phyloP scores from a whole-genome alignment of 2,113 vertebrate genomes.

The Microtus montanus region DNA sequence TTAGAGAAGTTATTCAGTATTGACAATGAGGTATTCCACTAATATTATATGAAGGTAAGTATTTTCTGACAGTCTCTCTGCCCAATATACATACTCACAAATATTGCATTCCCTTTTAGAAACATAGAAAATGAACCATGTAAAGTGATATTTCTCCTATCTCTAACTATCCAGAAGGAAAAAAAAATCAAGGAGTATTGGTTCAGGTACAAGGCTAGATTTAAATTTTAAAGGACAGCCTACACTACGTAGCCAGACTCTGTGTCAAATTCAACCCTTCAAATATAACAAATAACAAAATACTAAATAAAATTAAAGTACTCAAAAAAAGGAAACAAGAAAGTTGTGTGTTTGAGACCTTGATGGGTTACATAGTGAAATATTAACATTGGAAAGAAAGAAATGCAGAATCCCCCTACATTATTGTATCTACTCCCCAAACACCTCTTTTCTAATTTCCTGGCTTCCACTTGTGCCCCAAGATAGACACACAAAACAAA shows the following conservation, averaged over 20 bases:
- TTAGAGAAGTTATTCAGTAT: slow-evolving; percentile 7
- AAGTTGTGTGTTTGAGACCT: fast-evolving
- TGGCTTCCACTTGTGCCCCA: not conserved
- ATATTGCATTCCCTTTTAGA: slow-evolving; percentile 35
- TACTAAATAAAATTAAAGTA: not conserved
- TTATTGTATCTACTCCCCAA: not conserved
- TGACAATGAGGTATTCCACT: not conserved
- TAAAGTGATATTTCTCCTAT: not conserved
- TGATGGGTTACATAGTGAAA: not conserved
- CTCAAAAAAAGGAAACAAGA: not conserved
- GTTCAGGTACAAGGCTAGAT: not conserved
- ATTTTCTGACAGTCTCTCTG: not conserved
- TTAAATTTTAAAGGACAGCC: not conserved
- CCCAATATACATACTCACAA: not conserved
- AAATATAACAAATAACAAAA: not conserved
- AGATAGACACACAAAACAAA: not conserved
- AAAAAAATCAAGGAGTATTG: not conserved
- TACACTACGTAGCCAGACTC: not conserved
- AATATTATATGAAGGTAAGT: not conserved
- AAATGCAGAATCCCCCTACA: too few relatives aligned
- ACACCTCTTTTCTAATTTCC: not conserved
- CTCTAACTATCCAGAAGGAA: not conserved
- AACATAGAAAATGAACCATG: not conserved
- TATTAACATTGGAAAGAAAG: not conserved
- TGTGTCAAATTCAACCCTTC: not conserved